Conservation (phyloP, 2,888 invertebrate species). For the Drosophila aldrichi region DNA sequence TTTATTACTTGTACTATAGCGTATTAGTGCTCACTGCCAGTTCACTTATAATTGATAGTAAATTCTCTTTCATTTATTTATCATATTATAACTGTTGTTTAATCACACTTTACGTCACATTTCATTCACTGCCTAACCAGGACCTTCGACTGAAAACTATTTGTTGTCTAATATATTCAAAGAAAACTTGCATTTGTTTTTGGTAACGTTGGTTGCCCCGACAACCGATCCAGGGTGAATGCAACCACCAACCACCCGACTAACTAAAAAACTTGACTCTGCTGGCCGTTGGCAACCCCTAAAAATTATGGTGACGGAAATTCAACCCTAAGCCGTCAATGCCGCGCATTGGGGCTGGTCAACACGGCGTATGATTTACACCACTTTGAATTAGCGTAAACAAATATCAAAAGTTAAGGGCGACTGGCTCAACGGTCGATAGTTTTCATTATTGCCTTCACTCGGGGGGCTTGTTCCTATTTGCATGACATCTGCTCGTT, state of each 20-base stretch:
- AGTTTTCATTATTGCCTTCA: slow-evolving; percentile 25
- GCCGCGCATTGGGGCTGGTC: slow-evolving; percentile 52
- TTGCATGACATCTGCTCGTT: slow-evolving; percentile 40
- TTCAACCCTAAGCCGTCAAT: slow-evolving; percentile 54
- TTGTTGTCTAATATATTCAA: slow-evolving; percentile 23
- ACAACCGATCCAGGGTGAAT: slow-evolving; percentile 38
- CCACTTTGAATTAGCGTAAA: slow-evolving; percentile 52
- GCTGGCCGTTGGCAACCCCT: slow-evolving; percentile 38
- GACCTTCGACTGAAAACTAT: slow-evolving; percentile 64
- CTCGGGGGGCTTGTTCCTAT: slow-evolving; percentile 31
- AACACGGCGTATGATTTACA: slow-evolving; percentile 52
- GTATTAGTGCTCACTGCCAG: neutral
- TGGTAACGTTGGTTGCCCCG: slow-evolving; percentile 40
- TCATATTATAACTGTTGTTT: slow-evolving; percentile 3
- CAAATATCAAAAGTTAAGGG: slow-evolving; percentile 36
- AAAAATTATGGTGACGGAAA: slow-evolving; percentile 35
- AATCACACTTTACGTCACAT: slow-evolving; percentile 38
- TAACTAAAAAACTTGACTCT: slow-evolving; percentile 1
- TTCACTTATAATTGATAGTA: neutral
- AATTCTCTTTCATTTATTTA: slow-evolving; percentile 14
- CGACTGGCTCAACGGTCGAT: slow-evolving; percentile 46
- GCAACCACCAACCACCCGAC: slow-evolving; percentile 40
- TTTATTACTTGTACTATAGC: too few species aligned
- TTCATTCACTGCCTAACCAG: slow-evolving; percentile 15
- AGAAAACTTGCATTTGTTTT: slow-evolving; percentile 34